Percentiles rank a stretch among this genome's conserved stretches.
Evolutionary conservation across 2,888 invertebrate genomes (phyloP).

Genomic region (Idaea biselata): DNA sequence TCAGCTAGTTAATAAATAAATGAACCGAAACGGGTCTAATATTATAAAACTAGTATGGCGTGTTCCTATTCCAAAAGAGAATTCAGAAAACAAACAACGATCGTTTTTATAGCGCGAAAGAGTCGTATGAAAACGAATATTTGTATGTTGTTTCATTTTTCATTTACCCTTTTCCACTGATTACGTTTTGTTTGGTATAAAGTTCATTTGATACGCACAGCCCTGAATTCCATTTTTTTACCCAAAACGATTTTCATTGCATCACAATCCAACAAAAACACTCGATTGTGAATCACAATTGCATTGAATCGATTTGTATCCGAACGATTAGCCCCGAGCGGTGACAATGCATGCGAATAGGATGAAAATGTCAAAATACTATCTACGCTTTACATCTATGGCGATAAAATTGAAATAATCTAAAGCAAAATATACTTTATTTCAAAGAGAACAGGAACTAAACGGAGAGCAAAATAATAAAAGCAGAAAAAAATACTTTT

Average conservation of each 20-base stretch:
- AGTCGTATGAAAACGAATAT: no score
- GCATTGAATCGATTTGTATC: constrained; percentile 43
- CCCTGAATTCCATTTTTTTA: background rate
- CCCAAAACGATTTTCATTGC: background rate
- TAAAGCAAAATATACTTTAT: constrained; percentile 36
- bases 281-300: constrained; percentile 27
- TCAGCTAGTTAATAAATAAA: no score
- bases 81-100: no score
- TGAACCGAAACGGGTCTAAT: no score
- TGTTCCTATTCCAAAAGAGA: no score
- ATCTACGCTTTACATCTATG: constrained; percentile 40
- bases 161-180: background rate
- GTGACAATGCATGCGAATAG: constrained; percentile 66
- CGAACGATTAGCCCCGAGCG: constrained; percentile 67
- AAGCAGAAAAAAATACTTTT: background rate
- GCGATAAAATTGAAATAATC: constrained; percentile 46
- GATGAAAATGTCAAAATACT: constrained; percentile 79
- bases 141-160: background rate
- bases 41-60: no score
- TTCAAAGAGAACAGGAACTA: background rate
- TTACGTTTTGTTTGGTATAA: background rate
- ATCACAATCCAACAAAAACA: constrained; percentile 19
- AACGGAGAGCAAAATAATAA: background rate
- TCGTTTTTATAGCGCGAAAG: no score
- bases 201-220: background rate